These are phyloP conservation scores for Lissocephala sabroskyi DNA, from an alignment of 2,888 invertebrate genomes.

Conservation along the genomic window DNA sequence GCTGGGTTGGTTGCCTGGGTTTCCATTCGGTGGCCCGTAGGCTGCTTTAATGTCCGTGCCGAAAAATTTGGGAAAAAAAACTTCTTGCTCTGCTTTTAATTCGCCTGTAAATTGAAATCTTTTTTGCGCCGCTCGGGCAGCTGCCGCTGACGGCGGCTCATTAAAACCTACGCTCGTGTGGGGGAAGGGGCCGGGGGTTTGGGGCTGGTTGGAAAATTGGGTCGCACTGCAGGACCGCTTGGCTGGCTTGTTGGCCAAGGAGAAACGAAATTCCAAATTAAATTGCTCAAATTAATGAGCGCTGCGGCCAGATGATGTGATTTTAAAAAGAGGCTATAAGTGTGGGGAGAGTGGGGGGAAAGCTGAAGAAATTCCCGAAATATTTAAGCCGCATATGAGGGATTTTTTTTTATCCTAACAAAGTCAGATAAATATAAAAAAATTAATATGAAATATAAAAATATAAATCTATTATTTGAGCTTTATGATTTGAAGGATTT, in stretches of 20 bases:
- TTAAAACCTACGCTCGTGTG: conserved; percentile 7
- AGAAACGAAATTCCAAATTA: background rate
- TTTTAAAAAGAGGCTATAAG: too few species aligned
- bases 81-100: conserved; percentile 29
- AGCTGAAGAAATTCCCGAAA: too few species aligned
- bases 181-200: too few species aligned
- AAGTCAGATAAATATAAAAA: too few species aligned
- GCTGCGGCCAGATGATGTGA: too few species aligned
- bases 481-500: too few species aligned
- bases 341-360: too few species aligned
- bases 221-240: conserved; percentile 21
- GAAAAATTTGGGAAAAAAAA: background rate
- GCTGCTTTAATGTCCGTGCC: conserved; percentile 12
- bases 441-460: too few species aligned
- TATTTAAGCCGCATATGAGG: too few species aligned
- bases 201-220: conserved; percentile 9
- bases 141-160: conserved; percentile 20
- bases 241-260: background rate
- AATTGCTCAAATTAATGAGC: too few species aligned
- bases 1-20: conserved; percentile 3
- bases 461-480: too few species aligned
- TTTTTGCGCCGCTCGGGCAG: conserved; percentile 27
- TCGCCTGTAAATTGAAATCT: conserved; percentile 23
- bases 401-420: too few species aligned
- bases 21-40: background rate